phyloP scores from a whole-genome alignment of 2,888 invertebrate genomes.

The Lacanobia oleracea region DNA sequence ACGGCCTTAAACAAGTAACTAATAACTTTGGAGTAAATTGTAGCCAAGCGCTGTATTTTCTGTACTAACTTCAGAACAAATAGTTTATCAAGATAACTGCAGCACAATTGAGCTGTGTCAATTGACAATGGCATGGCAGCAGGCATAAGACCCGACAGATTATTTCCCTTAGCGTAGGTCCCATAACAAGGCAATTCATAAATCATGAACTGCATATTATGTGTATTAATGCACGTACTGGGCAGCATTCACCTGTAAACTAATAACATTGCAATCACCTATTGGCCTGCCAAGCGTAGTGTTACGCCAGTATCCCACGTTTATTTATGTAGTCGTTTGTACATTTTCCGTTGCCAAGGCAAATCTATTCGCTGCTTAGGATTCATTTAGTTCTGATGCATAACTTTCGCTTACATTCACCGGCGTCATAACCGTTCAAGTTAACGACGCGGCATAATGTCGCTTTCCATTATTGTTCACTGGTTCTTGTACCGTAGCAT shows the following conservation, averaged over 20 bases:
- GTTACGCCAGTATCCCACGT: constrained; percentile 32
- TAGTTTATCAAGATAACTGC: neutral
- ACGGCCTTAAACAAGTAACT: neutral
- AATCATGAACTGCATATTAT: constrained; percentile 1
- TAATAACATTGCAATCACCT: constrained; percentile 38
- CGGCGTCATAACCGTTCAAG: constrained; percentile 37
- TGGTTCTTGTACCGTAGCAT: constrained; percentile 18
- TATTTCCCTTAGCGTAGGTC: neutral
- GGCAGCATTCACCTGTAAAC: constrained; percentile 29
- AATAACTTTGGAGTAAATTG: constrained; percentile 7
- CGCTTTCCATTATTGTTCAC: constrained; percentile 40
- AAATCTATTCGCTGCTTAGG: constrained; percentile 29
- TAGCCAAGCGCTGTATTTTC: neutral
- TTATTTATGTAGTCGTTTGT: constrained; percentile 27
- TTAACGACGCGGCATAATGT: constrained; percentile 45
- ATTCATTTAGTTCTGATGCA: constrained; percentile 27
- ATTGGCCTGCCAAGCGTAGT: constrained; percentile 28
- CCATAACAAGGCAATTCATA: neutral
- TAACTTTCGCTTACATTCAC: constrained; percentile 46
- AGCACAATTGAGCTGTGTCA: no score
- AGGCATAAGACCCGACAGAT: neutral
- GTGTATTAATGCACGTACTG: constrained; percentile 3
- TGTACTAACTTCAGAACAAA: constrained; percentile 2
- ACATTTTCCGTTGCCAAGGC: constrained; percentile 35
- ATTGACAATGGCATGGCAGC: constrained; percentile 1